These are phyloP conservation scores for Loris lydekkerianus DNA, from an alignment of 2,797 vertebrate species.

Conservation along the genomic window DNA sequence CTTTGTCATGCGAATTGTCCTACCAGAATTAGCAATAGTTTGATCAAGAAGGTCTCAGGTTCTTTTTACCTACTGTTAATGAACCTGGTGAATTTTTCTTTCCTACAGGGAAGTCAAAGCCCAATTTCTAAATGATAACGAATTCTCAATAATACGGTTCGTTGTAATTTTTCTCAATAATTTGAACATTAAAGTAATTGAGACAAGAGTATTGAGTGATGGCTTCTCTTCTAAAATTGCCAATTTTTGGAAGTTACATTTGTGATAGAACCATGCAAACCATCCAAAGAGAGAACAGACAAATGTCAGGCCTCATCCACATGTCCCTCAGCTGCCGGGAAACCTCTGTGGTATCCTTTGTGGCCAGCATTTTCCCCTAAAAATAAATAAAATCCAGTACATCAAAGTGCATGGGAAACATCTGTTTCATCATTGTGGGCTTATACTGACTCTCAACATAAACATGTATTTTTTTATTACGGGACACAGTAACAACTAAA, in stretches of 20 bases:
- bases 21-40: not conserved
- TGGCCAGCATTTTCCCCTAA: not conserved
- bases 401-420: not conserved
- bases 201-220: not conserved
- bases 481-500: not conserved
- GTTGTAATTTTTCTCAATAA: not conserved
- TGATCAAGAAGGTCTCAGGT: not conserved
- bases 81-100: not conserved
- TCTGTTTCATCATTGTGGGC: not conserved
- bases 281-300: not conserved
- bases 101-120: not conserved
- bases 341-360: not conserved
- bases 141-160: not conserved
- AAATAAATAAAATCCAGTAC: not conserved
- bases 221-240: not conserved
- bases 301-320: rapidly evolving
- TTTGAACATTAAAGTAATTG: not conserved
- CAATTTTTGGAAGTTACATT: not conserved
- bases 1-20: not conserved
- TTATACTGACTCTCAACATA: rapidly evolving
- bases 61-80: not conserved
- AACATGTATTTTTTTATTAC: not conserved
- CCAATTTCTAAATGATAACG: not conserved
- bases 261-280: rapidly evolving
- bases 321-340: not conserved